Conservation (phyloP, 2,797 vertebrate genomes). For the Enteromius radiatus region DNA sequence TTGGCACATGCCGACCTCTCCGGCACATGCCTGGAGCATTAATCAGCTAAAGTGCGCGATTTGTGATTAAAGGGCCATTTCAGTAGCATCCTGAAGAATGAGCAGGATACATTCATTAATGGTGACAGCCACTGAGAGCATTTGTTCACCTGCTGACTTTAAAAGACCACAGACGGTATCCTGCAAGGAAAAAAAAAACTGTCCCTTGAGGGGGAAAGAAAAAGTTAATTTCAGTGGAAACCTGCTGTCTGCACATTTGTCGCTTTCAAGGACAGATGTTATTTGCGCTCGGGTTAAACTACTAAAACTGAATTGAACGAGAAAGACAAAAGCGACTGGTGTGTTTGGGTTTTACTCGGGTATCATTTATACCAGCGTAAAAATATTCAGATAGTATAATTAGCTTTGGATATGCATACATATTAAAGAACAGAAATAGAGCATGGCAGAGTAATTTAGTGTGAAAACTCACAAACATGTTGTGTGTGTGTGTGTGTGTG, state of each 20-base stretch:
- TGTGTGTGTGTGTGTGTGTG: background rate
- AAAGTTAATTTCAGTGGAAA: conserved; percentile 23
- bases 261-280: background rate
- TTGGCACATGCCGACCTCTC: conserved; percentile 3
- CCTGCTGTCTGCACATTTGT: conserved; percentile 4
- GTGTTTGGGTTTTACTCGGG: conserved; percentile 11
- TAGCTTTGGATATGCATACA: conserved; percentile 45
- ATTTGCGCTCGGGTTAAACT: background rate
- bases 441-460: conserved; percentile 24
- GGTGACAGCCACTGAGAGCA: background rate
- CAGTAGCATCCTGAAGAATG: background rate
- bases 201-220: background rate
- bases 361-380: conserved; percentile 31
- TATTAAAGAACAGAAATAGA: conserved; percentile 34
- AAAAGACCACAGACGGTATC: background rate
- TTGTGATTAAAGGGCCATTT: conserved; percentile 31
- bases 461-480: conserved; percentile 13
- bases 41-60: conserved; percentile 34
- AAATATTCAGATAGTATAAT: conserved; percentile 5
- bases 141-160: background rate
- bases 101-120: background rate
- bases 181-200: background rate
- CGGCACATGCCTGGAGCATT: conserved; percentile 5
- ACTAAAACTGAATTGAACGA: background rate
- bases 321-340: background rate